Percentiles rank a stretch among this genome's conserved stretches.
phyloP scores from a whole-genome alignment of 1,140 invertebrate genomes.

The Sycophaga agraensis region DNA sequence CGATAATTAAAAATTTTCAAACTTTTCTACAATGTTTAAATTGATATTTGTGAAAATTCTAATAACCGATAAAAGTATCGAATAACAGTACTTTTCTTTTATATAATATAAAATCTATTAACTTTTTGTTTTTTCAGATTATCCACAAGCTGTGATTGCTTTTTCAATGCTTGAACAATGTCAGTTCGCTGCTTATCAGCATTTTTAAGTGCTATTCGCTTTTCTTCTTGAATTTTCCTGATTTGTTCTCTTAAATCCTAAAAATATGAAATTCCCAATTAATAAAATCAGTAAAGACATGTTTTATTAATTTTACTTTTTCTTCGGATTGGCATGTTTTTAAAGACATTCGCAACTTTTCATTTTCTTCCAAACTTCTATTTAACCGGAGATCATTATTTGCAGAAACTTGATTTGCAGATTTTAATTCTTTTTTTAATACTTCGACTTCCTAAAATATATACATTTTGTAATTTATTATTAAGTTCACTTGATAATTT shows the following conservation, averaged over 20 bases:
- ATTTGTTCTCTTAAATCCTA: slow-evolving; percentile 56
- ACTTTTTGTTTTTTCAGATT: slow-evolving; percentile 62
- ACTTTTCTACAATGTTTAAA: too few relatives aligned
- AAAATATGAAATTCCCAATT: not conserved
- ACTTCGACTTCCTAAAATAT: slow-evolving; percentile 49
- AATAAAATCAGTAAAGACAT: too few relatives aligned
- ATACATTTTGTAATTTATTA: not conserved
- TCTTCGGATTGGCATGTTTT: slow-evolving; percentile 56
- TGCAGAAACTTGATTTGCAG: slow-evolving; percentile 40
- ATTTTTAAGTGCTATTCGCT: slow-evolving; percentile 46
- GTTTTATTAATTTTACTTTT: slow-evolving; percentile 45
- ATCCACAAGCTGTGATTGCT: slow-evolving; percentile 57
- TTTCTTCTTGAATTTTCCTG: slow-evolving; percentile 50
- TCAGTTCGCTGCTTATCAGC: slow-evolving; percentile 57
- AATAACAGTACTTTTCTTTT: too few relatives aligned
- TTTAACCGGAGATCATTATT: slow-evolving; percentile 53
- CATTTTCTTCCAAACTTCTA: slow-evolving; percentile 50
- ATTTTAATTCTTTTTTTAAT: slow-evolving; percentile 56
- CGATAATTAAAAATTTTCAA: slow-evolving; percentile 7
- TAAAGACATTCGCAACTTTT: slow-evolving; percentile 30
- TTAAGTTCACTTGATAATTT: too few relatives aligned
- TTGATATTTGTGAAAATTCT: too few relatives aligned
- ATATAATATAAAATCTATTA: slow-evolving; percentile 19
- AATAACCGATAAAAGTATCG: too few relatives aligned
- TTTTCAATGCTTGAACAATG: slow-evolving; percentile 57